Conservation (phyloP, 2,797 vertebrate genomes). For the Sciurus vulgaris region DNA sequence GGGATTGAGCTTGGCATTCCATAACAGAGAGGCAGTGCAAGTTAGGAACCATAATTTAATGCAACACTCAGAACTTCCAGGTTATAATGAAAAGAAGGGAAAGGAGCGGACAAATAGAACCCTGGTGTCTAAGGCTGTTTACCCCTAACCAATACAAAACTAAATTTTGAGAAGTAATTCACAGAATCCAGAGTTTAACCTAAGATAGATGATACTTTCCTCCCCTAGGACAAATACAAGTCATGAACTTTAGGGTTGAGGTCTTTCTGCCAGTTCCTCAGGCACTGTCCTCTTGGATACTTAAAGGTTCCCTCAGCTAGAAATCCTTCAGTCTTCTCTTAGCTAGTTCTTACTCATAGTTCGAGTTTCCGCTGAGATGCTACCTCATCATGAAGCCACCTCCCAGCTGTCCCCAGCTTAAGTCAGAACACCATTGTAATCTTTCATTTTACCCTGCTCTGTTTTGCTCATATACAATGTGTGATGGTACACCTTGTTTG, state of each 20-base stretch:
- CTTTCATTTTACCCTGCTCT: background rate
- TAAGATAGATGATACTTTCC: background rate
- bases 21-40: background rate
- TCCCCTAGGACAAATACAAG: background rate
- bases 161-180: background rate
- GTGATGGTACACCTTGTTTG: background rate
- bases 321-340: background rate
- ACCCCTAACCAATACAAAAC: background rate
- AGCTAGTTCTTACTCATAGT: background rate
- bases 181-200: background rate
- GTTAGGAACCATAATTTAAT: background rate
- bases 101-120: background rate
- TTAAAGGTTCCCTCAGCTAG: background rate
- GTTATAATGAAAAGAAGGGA: conserved; percentile 4
- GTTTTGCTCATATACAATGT: background rate
- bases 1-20: background rate
- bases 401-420: background rate
- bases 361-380: background rate
- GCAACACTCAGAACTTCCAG: background rate
- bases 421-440: background rate
- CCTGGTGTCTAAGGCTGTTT: background rate
- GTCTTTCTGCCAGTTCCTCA: background rate
- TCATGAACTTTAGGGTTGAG: background rate
- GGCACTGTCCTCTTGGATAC: background rate
- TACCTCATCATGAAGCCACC: background rate